Base-by-base conservation (phyloP, 1,140 invertebrate species). In the Centruroides vittatus region DNA sequence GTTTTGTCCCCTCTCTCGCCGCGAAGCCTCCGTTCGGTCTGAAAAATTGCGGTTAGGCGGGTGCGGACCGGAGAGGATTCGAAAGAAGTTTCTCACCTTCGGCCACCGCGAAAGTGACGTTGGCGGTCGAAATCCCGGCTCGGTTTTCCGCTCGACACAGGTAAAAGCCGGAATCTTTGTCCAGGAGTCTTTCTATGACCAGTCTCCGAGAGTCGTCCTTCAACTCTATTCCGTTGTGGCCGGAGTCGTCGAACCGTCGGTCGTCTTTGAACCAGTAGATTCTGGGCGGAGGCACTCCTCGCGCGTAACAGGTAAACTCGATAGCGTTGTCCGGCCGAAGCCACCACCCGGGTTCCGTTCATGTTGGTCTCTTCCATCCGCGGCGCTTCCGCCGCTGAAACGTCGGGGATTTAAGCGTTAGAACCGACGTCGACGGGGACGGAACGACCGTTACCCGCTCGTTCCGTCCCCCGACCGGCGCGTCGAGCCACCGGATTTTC, bases 191-290 rank as follows among this genome's bases (percentile, higher is more conserved):
- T 6, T 50, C 23, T 23, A 68, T 66, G 13, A 59, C 55, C 2
- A 65, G 46, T 41, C 49, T 47, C 54, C 65, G 62, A 34, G 59
- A 35, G 9, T 56, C 47, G 7, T 68, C 62, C 5, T 23, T 60
- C 2, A 60, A 58, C 41, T 61, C 57, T 4, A 64, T 57, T n/a
- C 61, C 60, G 34, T 13, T 58, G 34, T 61, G 60, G 46, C 62
- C 55, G 5, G 35, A 60, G n/a, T 50, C 46, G 11, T 61, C 54
- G 3, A 68, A 55, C 6, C 10, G 10, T 54, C 58, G 12, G 1
- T 57, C 58, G 50, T 70, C 61, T 61, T 63, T 66, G 3, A 57
- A 57, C 69, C 69, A 70, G 4, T 8, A n/a, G 6, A 69, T 50
- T 2, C n/a, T 8, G 9, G 69, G 69, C 46, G 46, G 48, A 9